Evolutionary conservation across 2,113 vertebrate genomes (phyloP).

Genomic region (Felis chaus): DNA sequence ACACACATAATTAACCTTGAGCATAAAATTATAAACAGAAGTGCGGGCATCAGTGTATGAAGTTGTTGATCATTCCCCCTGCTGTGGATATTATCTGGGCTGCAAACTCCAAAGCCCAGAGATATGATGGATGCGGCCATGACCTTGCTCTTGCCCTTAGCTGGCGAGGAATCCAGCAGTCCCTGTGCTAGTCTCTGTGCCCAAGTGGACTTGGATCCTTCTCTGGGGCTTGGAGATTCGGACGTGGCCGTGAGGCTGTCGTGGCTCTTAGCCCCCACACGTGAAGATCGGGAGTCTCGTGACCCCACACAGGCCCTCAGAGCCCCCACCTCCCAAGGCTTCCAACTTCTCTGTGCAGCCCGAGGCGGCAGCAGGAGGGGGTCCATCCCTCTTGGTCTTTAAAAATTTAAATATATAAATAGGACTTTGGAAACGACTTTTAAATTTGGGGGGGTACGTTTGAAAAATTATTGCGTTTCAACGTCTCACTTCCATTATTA

Average conservation of each 20-base stretch:
- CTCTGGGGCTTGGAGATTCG: not conserved
- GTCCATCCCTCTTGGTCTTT: not conserved
- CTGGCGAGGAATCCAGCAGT: not conserved
- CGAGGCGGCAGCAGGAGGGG: not conserved
- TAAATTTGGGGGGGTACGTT: slow-evolving; percentile 8
- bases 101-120: not conserved
- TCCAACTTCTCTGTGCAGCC: not conserved
- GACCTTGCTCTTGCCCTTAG: slow-evolving; percentile 48
- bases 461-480: slow-evolving; percentile 71
- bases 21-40: slow-evolving; percentile 47
- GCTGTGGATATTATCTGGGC: not conserved
- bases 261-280: not conserved
- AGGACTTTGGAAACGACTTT: slow-evolving; percentile 27
- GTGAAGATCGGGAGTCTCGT: rapidly evolving
- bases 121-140: not conserved
- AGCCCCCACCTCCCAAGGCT: slow-evolving; percentile 28
- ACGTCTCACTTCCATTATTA: slow-evolving; percentile 75
- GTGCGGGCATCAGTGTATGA: not conserved
- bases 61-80: not conserved
- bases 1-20: slow-evolving; percentile 46
- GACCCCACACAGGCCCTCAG: not conserved
- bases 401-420: slow-evolving; percentile 55
- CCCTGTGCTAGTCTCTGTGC: not conserved
- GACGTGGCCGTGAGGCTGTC: not conserved
- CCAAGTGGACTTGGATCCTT: not conserved